Evolutionary conservation across 2,888 invertebrate species (phyloP).

Genomic region (Argynnis bischoffii): DNA sequence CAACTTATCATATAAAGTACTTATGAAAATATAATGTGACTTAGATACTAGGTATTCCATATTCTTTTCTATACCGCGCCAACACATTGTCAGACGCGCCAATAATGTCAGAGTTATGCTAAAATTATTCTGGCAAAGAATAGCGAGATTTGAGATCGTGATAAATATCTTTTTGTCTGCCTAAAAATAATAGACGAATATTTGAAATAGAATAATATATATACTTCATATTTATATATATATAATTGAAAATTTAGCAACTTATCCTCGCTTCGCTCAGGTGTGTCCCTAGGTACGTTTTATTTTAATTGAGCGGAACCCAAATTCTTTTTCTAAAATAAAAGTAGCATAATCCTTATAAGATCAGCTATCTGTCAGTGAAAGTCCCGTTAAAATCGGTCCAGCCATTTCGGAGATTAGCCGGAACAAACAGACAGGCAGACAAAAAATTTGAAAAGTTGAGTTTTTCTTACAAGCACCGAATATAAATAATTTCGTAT

Average conservation of each 20-base stretch:
- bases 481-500: too few species aligned
- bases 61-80: constrained; percentile 17
- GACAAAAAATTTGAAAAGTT: too few species aligned
- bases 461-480: too few species aligned
- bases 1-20: constrained; percentile 22
- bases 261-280: too few species aligned
- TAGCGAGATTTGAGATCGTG: constrained; percentile 1
- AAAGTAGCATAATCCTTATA: too few species aligned
- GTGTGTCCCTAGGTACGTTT: too few species aligned
- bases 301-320: too few species aligned
- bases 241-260: background rate
- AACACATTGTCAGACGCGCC: constrained; percentile 25
- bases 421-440: too few species aligned
- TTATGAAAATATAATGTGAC: constrained; percentile 20
- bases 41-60: constrained; percentile 22
- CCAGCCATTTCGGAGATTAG: too few species aligned
- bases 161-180: constrained; percentile 10
- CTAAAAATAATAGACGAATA: background rate
- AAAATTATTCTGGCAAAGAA: constrained; percentile 24
- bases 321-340: too few species aligned
- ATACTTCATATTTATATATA: background rate
- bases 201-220: background rate
- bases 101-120: constrained; percentile 24
- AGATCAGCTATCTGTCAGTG: too few species aligned
- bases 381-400: too few species aligned